phyloP scores from a whole-genome alignment of 2,888 invertebrate genomes.

The Apamea sordens region DNA sequence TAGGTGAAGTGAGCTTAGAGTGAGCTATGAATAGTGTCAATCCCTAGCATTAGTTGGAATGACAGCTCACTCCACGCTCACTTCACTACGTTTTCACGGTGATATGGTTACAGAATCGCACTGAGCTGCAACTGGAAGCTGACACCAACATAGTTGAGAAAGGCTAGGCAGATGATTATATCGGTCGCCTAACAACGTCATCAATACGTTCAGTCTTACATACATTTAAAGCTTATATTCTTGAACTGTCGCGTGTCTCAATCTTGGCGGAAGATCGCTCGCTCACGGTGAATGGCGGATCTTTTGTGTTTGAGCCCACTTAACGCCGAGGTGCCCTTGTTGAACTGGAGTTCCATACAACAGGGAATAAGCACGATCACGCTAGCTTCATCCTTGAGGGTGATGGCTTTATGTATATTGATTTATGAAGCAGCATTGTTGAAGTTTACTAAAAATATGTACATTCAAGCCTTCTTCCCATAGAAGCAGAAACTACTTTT shows the following conservation, averaged over 20 bases:
- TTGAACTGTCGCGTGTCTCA: conserved; percentile 38
- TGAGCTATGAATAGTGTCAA: too few relatives aligned
- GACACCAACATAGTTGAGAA: too few relatives aligned
- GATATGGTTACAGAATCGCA: too few relatives aligned
- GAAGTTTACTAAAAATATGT: neutral
- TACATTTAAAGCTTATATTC: conserved; percentile 12
- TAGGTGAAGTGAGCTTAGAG: too few relatives aligned
- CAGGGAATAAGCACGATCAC: conserved; percentile 27
- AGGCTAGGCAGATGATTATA: too few relatives aligned
- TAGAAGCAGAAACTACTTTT: too few relatives aligned
- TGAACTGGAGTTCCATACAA: conserved; percentile 11
- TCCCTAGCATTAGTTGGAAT: too few relatives aligned
- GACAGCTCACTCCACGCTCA: too few relatives aligned
- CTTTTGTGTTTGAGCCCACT: conserved; percentile 57
- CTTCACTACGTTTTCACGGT: too few relatives aligned
- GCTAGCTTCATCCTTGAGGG: conserved; percentile 9
- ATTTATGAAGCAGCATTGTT: neutral
- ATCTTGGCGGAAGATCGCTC: conserved; percentile 45
- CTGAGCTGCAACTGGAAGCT: too few relatives aligned
- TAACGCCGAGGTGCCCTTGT: conserved; percentile 30
- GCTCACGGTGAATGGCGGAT: conserved; percentile 40
- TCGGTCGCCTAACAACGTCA: neutral
- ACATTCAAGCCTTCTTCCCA: too few relatives aligned
- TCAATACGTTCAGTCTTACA: neutral
- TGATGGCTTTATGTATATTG: conserved; percentile 22